A percentile compares a stretch with the other conserved stretches of the same genome.
Conservation (phyloP, 1,140 invertebrate species). For the Cyrtorhinus lividipennis region DNA sequence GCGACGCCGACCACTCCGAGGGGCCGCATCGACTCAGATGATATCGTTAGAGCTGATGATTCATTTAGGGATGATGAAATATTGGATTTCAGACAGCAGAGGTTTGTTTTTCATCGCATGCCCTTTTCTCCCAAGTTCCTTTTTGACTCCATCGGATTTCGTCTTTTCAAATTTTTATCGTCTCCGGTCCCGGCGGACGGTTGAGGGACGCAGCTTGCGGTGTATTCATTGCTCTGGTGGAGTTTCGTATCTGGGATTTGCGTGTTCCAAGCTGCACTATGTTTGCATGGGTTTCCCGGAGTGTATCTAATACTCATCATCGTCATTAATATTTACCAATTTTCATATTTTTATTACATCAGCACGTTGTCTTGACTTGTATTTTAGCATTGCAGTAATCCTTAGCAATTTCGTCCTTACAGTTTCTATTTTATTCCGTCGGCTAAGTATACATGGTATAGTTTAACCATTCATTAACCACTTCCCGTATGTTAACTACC, state of each 20-base stretch:
- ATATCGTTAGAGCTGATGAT: slow-evolving; percentile 4
- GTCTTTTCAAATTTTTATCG: neutral
- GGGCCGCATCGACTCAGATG: neutral
- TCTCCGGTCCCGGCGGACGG: neutral
- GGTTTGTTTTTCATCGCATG: neutral
- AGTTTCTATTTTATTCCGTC: too few relatives aligned
- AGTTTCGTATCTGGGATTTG: neutral
- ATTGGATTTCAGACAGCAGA: neutral
- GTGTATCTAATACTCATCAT: too few relatives aligned
- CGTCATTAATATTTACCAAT: too few relatives aligned
- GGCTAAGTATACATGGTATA: too few relatives aligned
- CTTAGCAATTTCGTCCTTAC: too few relatives aligned
- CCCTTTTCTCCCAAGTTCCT: neutral
- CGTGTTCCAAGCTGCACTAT: neutral
- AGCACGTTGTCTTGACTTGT: too few relatives aligned
- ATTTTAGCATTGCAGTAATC: too few relatives aligned
- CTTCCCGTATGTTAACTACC: too few relatives aligned
- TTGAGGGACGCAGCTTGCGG: neutral
- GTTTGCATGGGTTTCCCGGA: too few relatives aligned
- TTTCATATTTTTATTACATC: too few relatives aligned
- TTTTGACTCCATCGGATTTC: neutral
- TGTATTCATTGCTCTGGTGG: neutral
- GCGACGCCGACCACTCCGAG: neutral
- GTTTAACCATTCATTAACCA: too few relatives aligned
- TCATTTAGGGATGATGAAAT: neutral